These are phyloP conservation scores for Oenanthe oenanthe DNA, from an alignment of 2,113 vertebrate genomes.

Conservation along the genomic window DNA sequence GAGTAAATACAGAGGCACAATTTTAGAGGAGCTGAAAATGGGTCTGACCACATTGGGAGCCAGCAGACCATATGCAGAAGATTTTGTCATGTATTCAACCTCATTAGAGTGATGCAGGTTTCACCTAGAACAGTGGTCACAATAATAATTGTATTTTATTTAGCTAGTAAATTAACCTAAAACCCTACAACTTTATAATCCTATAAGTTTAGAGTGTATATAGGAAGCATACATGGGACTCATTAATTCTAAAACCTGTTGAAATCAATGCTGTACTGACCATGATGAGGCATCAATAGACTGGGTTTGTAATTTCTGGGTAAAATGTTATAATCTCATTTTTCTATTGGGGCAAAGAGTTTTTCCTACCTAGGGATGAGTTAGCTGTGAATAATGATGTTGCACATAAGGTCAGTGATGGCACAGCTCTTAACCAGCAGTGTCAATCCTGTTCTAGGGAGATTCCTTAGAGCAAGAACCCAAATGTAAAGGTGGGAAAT, in stretches of 20 bases:
- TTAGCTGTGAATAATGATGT: neutral
- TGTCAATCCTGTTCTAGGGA: neutral
- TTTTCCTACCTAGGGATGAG: neutral
- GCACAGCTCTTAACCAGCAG: neutral
- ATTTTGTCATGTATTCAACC: neutral
- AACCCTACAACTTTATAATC: neutral
- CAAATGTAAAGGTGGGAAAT: neutral
- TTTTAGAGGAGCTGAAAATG: neutral
- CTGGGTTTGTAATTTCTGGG: neutral
- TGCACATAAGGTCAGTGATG: neutral
- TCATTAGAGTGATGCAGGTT: neutral
- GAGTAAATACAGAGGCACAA: neutral
- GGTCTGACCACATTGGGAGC: neutral
- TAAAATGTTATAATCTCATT: neutral
- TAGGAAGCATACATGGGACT: neutral
- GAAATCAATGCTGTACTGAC: neutral
- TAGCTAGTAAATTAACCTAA: neutral
- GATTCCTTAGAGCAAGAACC: neutral
- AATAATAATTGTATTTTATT: neutral
- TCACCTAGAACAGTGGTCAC: neutral
- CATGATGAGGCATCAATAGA: neutral
- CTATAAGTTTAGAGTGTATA: neutral
- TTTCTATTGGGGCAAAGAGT: neutral
- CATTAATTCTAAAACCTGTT: neutral
- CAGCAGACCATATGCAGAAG: neutral